These are phyloP conservation scores for Typhlichthys subterraneus DNA, from an alignment of 2,797 vertebrate species.

Conservation along the genomic window DNA sequence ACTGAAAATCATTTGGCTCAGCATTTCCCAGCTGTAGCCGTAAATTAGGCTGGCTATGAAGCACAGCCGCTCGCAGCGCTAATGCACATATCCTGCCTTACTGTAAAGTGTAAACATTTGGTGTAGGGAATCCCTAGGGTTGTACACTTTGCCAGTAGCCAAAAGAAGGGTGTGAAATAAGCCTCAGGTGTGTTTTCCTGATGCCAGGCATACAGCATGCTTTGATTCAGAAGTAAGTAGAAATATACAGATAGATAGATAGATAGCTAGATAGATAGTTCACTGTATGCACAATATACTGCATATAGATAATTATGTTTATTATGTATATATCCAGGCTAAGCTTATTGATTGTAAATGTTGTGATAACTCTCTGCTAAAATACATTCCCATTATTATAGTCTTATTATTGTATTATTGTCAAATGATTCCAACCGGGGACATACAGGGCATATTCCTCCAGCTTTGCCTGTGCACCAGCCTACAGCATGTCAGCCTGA, in stretches of 20 bases:
- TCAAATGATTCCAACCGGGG: constrained; percentile 48
- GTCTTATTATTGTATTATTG: constrained; percentile 1
- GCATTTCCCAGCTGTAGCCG: constrained; percentile 54
- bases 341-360: too few relatives aligned
- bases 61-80: constrained; percentile 35
- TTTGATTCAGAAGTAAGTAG: too few relatives aligned
- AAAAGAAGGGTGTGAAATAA: constrained; percentile 31
- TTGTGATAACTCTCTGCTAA: too few relatives aligned
- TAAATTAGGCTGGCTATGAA: constrained; percentile 58
- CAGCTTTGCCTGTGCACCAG: constrained; percentile 40
- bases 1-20: constrained; percentile 52
- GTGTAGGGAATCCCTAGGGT: constrained; percentile 39
- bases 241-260: too few relatives aligned
- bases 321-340: too few relatives aligned
- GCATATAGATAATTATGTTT: too few relatives aligned
- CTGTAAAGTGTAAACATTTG: constrained; percentile 59
- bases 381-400: constrained; percentile 10
- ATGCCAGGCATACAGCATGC: too few relatives aligned
- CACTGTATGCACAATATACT: too few relatives aligned
- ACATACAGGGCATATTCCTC: constrained; percentile 42
- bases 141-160: constrained; percentile 30
- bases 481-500: not conserved
- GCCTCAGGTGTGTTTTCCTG: constrained; percentile 34
- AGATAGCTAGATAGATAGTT: too few relatives aligned
- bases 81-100: constrained; percentile 45